A percentile compares a stretch with the other conserved stretches of the same genome.
These are phyloP conservation scores for Tineola bisselliella DNA, from an alignment of 2,888 invertebrate species.

Conservation along the genomic window DNA sequence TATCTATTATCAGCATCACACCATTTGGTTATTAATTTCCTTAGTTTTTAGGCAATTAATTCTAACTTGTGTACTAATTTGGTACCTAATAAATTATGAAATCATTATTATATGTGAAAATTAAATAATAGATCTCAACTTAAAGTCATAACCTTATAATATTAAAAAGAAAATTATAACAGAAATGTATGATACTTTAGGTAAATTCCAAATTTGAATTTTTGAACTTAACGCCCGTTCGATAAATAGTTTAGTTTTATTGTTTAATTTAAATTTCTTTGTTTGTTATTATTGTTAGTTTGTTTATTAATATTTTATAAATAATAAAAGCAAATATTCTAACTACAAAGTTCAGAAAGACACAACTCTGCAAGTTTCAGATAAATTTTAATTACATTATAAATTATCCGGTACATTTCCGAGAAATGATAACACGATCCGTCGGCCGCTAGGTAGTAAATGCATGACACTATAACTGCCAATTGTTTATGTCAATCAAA, in stretches of 20 bases:
- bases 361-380: slow-evolving; percentile 35
- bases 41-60: neutral
- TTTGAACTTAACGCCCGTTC: no score
- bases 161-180: no score
- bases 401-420: slow-evolving; percentile 60
- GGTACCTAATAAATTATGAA: no score
- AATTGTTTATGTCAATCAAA: slow-evolving; percentile 2
- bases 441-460: neutral
- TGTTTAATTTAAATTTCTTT: neutral
- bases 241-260: no score
- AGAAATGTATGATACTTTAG: no score
- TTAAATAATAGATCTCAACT: no score
- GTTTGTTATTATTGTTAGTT: no score
- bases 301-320: no score
- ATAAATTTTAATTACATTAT: slow-evolving; percentile 62
- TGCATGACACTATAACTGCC: neutral
- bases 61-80: no score
- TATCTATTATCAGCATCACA: neutral
- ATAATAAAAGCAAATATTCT: neutral
- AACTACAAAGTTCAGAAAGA: slow-evolving; percentile 35
- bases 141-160: no score
- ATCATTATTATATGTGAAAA: no score
- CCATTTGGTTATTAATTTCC: neutral
- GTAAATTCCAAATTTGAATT: no score
- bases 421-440: slow-evolving; percentile 41